A percentile compares a stretch with the other conserved stretches of the same genome.
phyloP scores from a whole-genome alignment of 1,140 invertebrate species.

The Cydia fagiglandana region DNA sequence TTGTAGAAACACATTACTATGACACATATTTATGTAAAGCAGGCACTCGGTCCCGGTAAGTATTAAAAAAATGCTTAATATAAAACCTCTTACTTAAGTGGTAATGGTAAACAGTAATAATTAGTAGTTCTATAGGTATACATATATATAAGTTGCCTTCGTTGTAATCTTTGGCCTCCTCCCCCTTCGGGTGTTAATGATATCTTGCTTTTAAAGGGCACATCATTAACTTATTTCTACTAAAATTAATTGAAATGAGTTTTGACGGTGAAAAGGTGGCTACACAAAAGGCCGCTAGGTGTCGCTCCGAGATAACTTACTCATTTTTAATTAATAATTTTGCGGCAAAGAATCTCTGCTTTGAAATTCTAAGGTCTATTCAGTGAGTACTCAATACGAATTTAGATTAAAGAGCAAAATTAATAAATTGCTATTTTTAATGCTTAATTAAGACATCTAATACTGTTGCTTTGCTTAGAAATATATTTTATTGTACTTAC shows the following conservation, averaged over 20 bases:
- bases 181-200: constrained; percentile 67
- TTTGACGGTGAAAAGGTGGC: constrained; percentile 76
- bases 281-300: constrained; percentile 74
- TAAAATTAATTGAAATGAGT: constrained; percentile 79
- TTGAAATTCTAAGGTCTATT: constrained; percentile 61
- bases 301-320: constrained; percentile 75
- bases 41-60: no score
- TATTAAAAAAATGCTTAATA: no score
- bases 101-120: background rate
- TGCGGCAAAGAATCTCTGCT: constrained; percentile 69
- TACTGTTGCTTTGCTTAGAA: background rate
- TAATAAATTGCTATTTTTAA: constrained; percentile 50
- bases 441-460: constrained; percentile 28
- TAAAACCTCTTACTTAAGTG: background rate
- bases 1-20: no score
- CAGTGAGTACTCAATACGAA: constrained; percentile 61
- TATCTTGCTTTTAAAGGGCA: constrained; percentile 76
- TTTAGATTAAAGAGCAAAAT: constrained; percentile 60
- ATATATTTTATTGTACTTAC: no score
- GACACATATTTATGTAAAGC: no score
- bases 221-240: constrained; percentile 77
- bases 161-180: constrained; percentile 9
- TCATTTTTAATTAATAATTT: constrained; percentile 77
- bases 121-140: background rate
- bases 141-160: background rate